Base-by-base conservation (phyloP, 1,140 invertebrate species). In the Saccostrea echinata region DNA sequence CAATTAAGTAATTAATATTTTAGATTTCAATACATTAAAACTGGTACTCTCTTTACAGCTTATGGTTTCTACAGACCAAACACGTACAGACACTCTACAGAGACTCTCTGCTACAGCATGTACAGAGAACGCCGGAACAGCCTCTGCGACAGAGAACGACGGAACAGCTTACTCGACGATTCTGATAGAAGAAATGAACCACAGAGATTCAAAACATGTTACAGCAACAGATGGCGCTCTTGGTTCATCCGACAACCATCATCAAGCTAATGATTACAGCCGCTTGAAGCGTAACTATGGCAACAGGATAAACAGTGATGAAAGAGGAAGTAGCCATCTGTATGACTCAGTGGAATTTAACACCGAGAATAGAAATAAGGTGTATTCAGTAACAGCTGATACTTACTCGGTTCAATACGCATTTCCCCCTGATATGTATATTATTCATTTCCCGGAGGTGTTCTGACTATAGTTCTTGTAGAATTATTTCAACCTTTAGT, bases 251-350 rank as follows among this genome's bases (percentile, higher is more conserved):
- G 68, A 12, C 16, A 12, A 16, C 16, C 13, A 30, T 30, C 13
- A 33, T 1, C 68, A 76, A 76, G 0, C 24, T 27, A 21, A 61
- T 8, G 27, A 76, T 24, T 71, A 71, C 24, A 71, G 64, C 16
- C 68, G 27, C 33, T 33, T 76, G 16, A 76, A 76, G 27, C 68
- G 68, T 30, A 76, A 76, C 68, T 76, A 76, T 76, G 68, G 68
- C 11, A 76, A 76, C 27, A 76, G 68, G 30, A 76, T 33, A 30
- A 76, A 76, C 27, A 76, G 68, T 76, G 68, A 76, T 16, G 68
- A 76, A 76, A 76, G 16, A 13, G 68, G 24, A 30, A 76, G 68
- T 13, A 27, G 27, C 6, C 24, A 76, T 33, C 24, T 16, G 13
- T 76, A 76, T 76, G 68, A 76, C 27, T 30, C 24, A 33, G 27